These are phyloP conservation scores for Neopelma chrysocephalum DNA, from an alignment of 2,797 vertebrate species.

Conservation along the genomic window DNA sequence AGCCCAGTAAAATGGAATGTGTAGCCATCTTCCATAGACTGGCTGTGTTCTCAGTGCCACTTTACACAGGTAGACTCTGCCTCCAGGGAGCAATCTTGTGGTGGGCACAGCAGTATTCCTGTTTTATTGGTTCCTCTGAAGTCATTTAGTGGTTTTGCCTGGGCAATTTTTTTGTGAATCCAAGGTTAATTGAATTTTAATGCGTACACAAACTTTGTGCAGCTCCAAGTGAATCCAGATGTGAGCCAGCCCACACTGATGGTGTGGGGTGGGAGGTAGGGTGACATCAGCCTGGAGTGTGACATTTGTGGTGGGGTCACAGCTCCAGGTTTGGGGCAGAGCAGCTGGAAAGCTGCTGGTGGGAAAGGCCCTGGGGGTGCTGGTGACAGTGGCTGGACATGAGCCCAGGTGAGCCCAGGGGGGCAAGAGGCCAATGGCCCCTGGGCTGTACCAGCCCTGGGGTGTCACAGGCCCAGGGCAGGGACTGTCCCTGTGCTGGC, in stretches of 20 bases:
- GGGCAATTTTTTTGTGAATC: not conserved
- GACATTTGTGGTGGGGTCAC: not conserved
- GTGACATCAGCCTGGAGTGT: not conserved
- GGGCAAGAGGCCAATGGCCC: not conserved
- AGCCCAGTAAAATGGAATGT: not conserved
- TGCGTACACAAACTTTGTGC: not conserved
- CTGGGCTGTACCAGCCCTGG: not conserved
- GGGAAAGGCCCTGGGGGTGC: not conserved
- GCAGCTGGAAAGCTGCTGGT: not conserved
- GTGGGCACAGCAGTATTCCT: not conserved
- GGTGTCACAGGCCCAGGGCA: not conserved
- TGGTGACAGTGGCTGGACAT: not conserved
- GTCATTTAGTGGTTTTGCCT: not conserved
- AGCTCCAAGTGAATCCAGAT: not conserved
- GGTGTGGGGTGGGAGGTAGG: not conserved
- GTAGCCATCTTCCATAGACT: not conserved
- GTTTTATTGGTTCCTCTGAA: not conserved
- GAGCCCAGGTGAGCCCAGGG: not conserved
- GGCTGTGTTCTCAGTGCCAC: not conserved
- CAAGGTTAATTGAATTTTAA: not conserved
- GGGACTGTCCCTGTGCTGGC: not conserved
- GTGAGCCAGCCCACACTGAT: not conserved
- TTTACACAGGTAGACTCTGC: not conserved
- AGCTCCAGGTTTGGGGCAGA: not conserved
- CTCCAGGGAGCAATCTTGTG: not conserved